Evolutionary conservation across 2,888 invertebrate species (phyloP), one percentile per base, ranked within the genome.

Genomic region (Norana najaformis): DNA sequence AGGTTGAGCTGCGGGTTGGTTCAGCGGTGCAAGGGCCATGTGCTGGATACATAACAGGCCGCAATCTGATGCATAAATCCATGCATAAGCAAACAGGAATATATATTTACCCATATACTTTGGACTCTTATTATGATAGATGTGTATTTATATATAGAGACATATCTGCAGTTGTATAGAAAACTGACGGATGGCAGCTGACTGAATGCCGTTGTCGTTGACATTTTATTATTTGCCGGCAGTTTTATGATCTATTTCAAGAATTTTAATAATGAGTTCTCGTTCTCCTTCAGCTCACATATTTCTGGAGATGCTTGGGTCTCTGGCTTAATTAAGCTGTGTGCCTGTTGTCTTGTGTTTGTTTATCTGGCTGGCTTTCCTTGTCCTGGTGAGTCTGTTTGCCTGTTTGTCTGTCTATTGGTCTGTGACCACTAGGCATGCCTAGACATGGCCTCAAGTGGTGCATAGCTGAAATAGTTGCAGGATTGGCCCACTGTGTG

Each of bases 381-480:
- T n/a, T 8, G 69, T n/a, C 69, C n/a, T 69, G 69, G 30, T 69
- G 6, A n/a, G 69, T 69, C n/a, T 6, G 69, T n/a, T 69, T 8
- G 11, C 4, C 6, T 69, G 69, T n/a, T n/a, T 11, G 69, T 13
- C 69, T 69, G 69, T 69, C 69, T 69, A 13, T 69, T n/a, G 0
- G 69, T 69, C 69, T 69, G 69, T 69, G n/a, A n/a, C 0, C 8
- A n/a, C 69, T 16, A 69, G n/a, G 69, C 69, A 69, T 69, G 69
- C 69, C n/a, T 69, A 69, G 69, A 69, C 69, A 69, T 69, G n/a
- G 69, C 85, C 85, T 85, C 36, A 85, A 85, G 85, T 85, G 85
- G 35, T 36, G 85, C 85, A 85, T 85, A 85, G 35, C 85, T 85
- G 85, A 85, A 85, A 85, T 85, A n/a, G n/a, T 37, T 85, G 85